A percentile compares a stretch with the other conserved stretches of the same genome.
These are phyloP conservation scores for Carcina quercana DNA, from an alignment of 2,888 invertebrate species.

Conservation along the genomic window DNA sequence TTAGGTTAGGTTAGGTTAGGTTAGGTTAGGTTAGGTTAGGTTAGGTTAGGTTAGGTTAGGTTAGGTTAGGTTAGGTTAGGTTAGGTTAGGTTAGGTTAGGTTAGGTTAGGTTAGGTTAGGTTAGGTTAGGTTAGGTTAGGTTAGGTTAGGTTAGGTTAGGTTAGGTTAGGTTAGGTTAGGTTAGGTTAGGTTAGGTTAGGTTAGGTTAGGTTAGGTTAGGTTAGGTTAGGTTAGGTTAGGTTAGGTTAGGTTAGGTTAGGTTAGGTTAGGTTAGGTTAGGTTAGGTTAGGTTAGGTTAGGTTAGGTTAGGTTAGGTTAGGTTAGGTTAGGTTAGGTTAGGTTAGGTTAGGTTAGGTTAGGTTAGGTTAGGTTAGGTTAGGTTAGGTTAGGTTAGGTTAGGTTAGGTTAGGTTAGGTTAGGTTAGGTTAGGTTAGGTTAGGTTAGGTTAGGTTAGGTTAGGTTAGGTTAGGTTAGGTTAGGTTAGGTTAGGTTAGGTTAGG, in stretches of 20 bases:
- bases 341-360: conserved; percentile 15
- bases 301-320: conserved; percentile 8
- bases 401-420: conserved; percentile 8
- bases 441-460: conserved; percentile 13
- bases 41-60: conserved; percentile 15
- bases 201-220: conserved; percentile 6
- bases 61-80: conserved; percentile 13
- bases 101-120: background rate
- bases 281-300: conserved; percentile 1
- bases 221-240: conserved; percentile 8
- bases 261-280: conserved; percentile 4
- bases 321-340: conserved; percentile 12
- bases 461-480: conserved; percentile 13
- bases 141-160: background rate
- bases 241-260: conserved; percentile 10
- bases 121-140: background rate
- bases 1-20: conserved; percentile 7
- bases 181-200: background rate
- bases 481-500: conserved; percentile 16
- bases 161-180: background rate
- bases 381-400: conserved; percentile 6
- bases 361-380: conserved; percentile 13
- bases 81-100: conserved; percentile 4
- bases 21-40: conserved; percentile 14
- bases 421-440: conserved; percentile 15